phyloP scores from a whole-genome alignment of 2,113 vertebrate species.

The Zosterops hypoxanthus region DNA sequence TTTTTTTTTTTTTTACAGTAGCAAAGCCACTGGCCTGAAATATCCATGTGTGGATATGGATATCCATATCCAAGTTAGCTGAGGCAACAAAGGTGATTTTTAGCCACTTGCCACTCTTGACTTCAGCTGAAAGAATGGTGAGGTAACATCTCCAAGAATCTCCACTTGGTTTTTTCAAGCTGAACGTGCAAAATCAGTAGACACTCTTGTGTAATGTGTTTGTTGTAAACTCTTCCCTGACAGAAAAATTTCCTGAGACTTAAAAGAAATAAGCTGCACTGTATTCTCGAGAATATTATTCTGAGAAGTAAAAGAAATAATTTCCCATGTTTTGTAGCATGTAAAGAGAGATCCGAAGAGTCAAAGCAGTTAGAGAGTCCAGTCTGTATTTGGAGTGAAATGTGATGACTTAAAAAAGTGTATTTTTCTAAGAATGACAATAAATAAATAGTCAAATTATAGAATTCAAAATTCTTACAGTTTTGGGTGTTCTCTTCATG shows the following conservation, averaged over 20 bases:
- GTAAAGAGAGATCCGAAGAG: neutral
- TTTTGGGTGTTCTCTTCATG: neutral
- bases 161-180: neutral
- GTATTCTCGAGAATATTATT: neutral
- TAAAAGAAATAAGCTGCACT: neutral
- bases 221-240: neutral
- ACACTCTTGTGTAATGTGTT: neutral
- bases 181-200: neutral
- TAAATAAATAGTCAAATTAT: neutral
- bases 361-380: neutral
- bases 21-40: neutral
- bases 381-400: neutral
- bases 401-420: neutral
- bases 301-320: neutral
- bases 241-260: neutral
- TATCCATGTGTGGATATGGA: neutral
- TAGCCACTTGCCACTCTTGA: neutral
- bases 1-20: neutral
- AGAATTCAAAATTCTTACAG: slow-evolving; percentile 8
- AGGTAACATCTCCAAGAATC: neutral
- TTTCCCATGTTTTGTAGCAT: neutral
- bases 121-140: neutral
- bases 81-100: neutral
- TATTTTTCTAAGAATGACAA: neutral
- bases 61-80: neutral